phyloP scores from a whole-genome alignment of 2,113 vertebrate species.

The Nanorana parkeri region DNA sequence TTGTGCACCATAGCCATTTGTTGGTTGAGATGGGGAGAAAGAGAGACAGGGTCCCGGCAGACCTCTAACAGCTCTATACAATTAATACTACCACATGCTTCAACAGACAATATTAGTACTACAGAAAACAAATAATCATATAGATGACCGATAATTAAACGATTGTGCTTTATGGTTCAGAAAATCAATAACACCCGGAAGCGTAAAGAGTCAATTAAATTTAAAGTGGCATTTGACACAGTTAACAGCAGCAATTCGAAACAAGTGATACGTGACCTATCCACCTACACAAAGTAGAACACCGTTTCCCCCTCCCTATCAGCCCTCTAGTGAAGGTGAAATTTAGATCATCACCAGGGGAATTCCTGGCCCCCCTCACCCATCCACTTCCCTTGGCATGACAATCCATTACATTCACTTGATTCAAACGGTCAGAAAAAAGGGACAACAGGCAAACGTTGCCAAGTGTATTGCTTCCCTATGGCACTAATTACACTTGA shows the following conservation, averaged over 20 bases:
- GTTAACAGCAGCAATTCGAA: background rate
- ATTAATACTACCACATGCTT: too few relatives aligned
- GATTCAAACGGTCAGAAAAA: background rate
- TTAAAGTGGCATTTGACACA: background rate
- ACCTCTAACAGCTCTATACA: too few relatives aligned
- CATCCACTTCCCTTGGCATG: too few relatives aligned
- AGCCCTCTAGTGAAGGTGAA: background rate
- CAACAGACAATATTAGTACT: too few relatives aligned
- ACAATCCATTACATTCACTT: background rate
- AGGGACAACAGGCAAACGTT: background rate
- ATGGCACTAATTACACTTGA: background rate
- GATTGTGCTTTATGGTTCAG: too few relatives aligned
- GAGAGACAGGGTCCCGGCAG: too few relatives aligned
- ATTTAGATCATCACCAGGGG: background rate
- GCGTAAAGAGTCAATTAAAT: too few relatives aligned
- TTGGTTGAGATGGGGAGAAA: too few relatives aligned
- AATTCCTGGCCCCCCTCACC: background rate
- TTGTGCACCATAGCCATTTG: too few relatives aligned
- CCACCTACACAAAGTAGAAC: background rate
- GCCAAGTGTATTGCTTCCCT: conserved; percentile 8
- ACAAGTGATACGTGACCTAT: background rate
- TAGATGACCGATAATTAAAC: too few relatives aligned
- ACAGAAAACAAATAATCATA: too few relatives aligned
- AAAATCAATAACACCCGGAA: too few relatives aligned
- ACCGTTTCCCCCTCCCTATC: background rate